Evolutionary conservation across 2,797 vertebrate genomes (phyloP), one percentile per base, ranked within the genome.

Genomic region (Pipistrellus nathusii): DNA sequence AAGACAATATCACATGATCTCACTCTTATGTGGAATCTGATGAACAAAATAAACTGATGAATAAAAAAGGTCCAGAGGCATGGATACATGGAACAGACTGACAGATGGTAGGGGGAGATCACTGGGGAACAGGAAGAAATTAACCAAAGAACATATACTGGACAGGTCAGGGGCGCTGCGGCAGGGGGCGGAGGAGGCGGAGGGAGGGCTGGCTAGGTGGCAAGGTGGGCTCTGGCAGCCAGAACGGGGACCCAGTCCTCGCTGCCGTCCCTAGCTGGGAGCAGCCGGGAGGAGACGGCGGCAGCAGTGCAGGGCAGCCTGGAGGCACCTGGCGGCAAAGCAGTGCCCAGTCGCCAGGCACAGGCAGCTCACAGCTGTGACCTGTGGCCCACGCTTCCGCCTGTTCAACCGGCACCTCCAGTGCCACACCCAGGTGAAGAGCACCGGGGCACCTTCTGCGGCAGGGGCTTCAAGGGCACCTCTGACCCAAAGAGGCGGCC

Each of bases 401-500:
- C 90, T 98, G 69, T 98, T 99, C 93, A 99, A 98, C 95, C 98
- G 98, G 1, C 99, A 99, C 96, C 94, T 98, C 93, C 99, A 99
- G 97, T 99, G 98, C 86, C 99, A 99, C 97, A 99, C 97, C 95
- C 98, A 99, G 95, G 98, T 98, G 88, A 99, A 98, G 94, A 98
- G 81, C 98, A 99, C 96, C 97, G 98, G 83, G 99, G 99, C 97
- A 98, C 4, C 38, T 41, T 41, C 98, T 99, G 99, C 1, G 98
- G 98, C 68, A 99, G 99, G 96, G 99, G 99, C 88, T 99, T 99
- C 98, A 99, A 99, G 0, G 99, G 99, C 94, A 98, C 99, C 88
- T 99, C 99, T 25, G 99, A 99, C 96, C 97, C 99, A 94, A 99
- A 99, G 94, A 98, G 99, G 92, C 99, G 99, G 98, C 99, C 98